A percentile compares a stretch with the other conserved stretches of the same genome.
Conservation (phyloP, 2,113 vertebrate genomes). For the Anarhynchus alexandrinus region DNA sequence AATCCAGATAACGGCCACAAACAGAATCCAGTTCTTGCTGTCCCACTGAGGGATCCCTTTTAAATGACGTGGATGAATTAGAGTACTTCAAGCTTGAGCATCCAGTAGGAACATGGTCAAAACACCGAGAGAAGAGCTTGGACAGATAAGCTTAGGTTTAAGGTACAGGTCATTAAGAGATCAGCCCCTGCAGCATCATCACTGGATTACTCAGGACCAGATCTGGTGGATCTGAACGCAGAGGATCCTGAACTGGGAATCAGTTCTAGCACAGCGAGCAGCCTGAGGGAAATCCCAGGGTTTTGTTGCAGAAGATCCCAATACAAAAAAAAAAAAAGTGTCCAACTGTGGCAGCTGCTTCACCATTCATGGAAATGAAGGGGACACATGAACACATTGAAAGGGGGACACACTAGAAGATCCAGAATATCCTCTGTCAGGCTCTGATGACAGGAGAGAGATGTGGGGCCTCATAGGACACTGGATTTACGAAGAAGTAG, state of each 20-base stretch:
- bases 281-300: background rate
- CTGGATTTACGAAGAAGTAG: background rate
- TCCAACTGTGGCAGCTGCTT: background rate
- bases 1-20: background rate
- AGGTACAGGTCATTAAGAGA: background rate
- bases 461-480: background rate
- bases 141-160: background rate
- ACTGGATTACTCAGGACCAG: background rate
- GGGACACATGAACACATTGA: accelerated
- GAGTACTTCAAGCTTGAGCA: background rate
- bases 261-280: background rate
- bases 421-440: background rate
- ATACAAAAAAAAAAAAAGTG: background rate
- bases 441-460: background rate
- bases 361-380: background rate
- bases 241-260: background rate
- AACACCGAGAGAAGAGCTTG: background rate
- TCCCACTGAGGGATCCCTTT: background rate
- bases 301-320: background rate
- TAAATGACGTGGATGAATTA: accelerated
- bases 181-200: background rate
- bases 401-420: background rate
- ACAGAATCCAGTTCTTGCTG: background rate
- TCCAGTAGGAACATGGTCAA: background rate
- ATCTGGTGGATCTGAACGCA: background rate